Evolutionary conservation across 37 sponge, comb jelly and placozoan species (phyloP).

Genomic region (Eunapius fragilis): DNA sequence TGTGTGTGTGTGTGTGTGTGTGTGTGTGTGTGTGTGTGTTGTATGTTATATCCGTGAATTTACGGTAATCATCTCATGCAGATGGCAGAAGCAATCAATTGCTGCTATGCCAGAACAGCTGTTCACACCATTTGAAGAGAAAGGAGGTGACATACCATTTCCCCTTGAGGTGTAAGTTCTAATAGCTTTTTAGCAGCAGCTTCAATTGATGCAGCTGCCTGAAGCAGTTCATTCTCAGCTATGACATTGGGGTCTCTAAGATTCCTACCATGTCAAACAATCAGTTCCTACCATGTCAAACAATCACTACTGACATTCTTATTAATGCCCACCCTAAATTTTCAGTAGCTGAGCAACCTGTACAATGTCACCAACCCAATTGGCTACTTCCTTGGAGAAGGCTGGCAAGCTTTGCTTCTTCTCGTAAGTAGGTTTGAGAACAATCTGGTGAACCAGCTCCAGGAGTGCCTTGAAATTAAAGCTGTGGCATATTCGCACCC

Average conservation of each 20-base stretch:
- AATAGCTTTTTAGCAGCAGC: constrained; percentile 96
- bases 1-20: constrained; percentile 23
- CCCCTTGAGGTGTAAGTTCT: constrained; percentile 65
- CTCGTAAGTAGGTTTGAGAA: constrained; percentile 62
- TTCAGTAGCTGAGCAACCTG: constrained; percentile 65
- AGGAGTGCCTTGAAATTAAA: constrained; percentile 81
- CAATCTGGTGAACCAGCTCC: constrained; percentile 77
- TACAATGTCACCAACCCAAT: constrained; percentile 70
- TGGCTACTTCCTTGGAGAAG: constrained; percentile 82
- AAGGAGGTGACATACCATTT: constrained; percentile 43
- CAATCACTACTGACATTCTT: background rate
- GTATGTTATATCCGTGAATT: too few species aligned
- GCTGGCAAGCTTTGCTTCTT: constrained; percentile 56
- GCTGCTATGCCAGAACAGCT: too few species aligned
- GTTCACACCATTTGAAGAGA: too few species aligned
- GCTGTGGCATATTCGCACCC: constrained; percentile 80
- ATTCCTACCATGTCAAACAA: constrained; percentile 92
- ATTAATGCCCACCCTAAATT: constrained; percentile 17
- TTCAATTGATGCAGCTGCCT: constrained; percentile 96
- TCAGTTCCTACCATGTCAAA: constrained; percentile 33
- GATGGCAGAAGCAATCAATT: too few species aligned
- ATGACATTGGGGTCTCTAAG: constrained; percentile 88
- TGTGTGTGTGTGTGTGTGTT: constrained; percentile 25
- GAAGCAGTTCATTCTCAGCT: constrained; percentile 93
- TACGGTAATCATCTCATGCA: too few species aligned